Evolutionary conservation across 2,113 vertebrate species (phyloP), one percentile per base, ranked within the genome.

Genomic region (Entomyzon cyanotis): DNA sequence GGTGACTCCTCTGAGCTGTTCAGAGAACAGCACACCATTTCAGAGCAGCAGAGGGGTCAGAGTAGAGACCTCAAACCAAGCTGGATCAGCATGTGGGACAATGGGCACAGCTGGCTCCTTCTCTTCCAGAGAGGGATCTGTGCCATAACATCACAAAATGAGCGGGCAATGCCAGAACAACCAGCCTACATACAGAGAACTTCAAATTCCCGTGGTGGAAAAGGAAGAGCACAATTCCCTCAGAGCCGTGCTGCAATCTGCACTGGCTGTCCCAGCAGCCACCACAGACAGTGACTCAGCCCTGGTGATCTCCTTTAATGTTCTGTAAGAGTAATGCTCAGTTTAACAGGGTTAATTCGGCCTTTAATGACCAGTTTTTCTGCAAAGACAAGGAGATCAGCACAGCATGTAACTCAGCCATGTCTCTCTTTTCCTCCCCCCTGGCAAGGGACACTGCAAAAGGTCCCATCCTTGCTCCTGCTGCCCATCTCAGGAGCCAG

Each of bases 1-100:
- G 9, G 23, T 5, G 18, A 12, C 30, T 49, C 50, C 19, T 10
- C 33, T 0, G 0, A 1, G 2, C 8, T 2, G 28, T 76, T 27
- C 60, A 27, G 31, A 28, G 6, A 56, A 37, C 52, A 78, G 75
- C 28, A 27, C 37, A 56, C 30, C 27, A 10, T 15, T 10, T 15
- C 27, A 13, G 56, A 65, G 56, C 30, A 70, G 46, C 70, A 47
- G 31, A 49, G n/a, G 35, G 12, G 30, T 64, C 52, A 55, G 71
- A 15, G 30, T 0, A 53, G 65, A 49, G 37, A 52, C 56, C 67
- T 44, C 81, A 76, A 27, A 70, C 4, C 53, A 37, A 47, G 55
- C 41, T 85, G 9, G 0, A 27, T 17, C 52, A 44, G 41, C 42
- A 21, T 1, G 1, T 15, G 11, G 33, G 21, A 52, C 15, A 19